Base-by-base conservation (phyloP, 2,797 vertebrate genomes). In the Leptodactylus fallax region DNA sequence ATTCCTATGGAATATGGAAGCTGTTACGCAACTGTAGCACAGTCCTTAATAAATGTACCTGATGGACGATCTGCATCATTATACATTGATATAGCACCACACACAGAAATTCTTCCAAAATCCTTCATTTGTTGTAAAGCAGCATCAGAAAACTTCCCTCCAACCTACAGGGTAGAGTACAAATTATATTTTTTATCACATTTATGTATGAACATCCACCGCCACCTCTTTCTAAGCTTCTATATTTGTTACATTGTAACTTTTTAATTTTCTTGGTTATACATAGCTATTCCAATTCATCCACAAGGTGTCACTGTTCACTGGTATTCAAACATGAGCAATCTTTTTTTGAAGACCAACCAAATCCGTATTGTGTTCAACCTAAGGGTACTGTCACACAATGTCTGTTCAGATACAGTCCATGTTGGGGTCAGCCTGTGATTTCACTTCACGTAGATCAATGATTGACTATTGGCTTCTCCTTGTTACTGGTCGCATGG, bases 21-120 rank as follows among this genome's bases (percentile, higher is more conserved):
- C 12, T 56, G 55, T 14, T 13, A 16, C 14, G 14, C 5, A 56
- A 56, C 55, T 56, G 14, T 58, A 58, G 14, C 14, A 12, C 14
- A 58, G 14, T 58, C 55, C 55, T 58, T 58, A 58, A 61, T 21
- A 49, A 49, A 4, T 56, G 2, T 80, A 97, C 97, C 97, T 93
- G 91, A 95, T 84, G 96, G 95, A 17, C 93, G 92, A 0, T 86
- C 58, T 8, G 27, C 16, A 0, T 95, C 93, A 82, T 98, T 97
- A 90, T 98, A 98, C 0, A 90, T 85, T 25, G 97, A 96, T 86
- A 98, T 96, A 11, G 93, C 92, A 21, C 97, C 97, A 89, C 97
- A 98, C 17, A 97, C 49, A 13, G 96, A 96, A 90, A 97, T 95
- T 92, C 96, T 96, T 89, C 97, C 97, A n/a, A 94, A 96, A 83